Percentiles rank a stretch among this genome's conserved stretches.
These are phyloP conservation scores for Xyrichtys novacula DNA, from an alignment of 2,797 vertebrate genomes.

Conservation along the genomic window DNA sequence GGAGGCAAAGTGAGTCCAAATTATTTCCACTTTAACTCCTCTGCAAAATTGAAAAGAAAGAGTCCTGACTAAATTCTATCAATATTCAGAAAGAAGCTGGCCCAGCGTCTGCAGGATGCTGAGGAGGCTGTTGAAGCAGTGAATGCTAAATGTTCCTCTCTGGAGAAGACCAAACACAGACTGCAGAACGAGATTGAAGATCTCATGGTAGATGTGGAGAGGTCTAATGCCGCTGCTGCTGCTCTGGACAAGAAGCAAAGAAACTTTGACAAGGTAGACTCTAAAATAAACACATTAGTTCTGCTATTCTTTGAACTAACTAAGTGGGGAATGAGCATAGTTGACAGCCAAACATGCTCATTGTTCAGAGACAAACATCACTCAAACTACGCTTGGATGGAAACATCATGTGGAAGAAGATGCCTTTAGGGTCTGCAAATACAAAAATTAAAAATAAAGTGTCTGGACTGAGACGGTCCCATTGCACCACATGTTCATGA, in stretches of 20 bases:
- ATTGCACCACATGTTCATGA: too few species aligned
- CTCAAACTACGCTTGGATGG: too few species aligned
- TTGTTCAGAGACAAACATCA: too few species aligned
- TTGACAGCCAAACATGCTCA: too few species aligned
- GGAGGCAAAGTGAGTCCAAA: constrained; percentile 83
- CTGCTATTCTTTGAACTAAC: too few species aligned
- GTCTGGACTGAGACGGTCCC: too few species aligned
- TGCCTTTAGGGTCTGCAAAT: too few species aligned
- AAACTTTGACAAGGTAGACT: constrained; percentile 68
- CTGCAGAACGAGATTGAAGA: constrained; percentile 93
- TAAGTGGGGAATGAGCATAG: too few species aligned
- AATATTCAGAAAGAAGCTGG: constrained; percentile 86
- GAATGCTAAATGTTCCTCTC: constrained; percentile 91
- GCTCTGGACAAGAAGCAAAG: constrained; percentile 87
- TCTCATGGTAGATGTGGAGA: constrained; percentile 90
- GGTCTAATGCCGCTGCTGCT: constrained; percentile 82
- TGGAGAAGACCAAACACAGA: constrained; percentile 94
- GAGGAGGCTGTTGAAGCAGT: constrained; percentile 91
- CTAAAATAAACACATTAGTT: not conserved
- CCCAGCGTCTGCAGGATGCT: constrained; percentile 89
- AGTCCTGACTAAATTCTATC: not conserved
- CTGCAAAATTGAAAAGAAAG: not conserved
- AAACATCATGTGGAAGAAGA: too few species aligned
- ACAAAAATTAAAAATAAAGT: too few species aligned
- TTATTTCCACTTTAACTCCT: not conserved